Evolutionary conservation across 2,797 vertebrate species (phyloP).

Genomic region (Acridotheres tristis): DNA sequence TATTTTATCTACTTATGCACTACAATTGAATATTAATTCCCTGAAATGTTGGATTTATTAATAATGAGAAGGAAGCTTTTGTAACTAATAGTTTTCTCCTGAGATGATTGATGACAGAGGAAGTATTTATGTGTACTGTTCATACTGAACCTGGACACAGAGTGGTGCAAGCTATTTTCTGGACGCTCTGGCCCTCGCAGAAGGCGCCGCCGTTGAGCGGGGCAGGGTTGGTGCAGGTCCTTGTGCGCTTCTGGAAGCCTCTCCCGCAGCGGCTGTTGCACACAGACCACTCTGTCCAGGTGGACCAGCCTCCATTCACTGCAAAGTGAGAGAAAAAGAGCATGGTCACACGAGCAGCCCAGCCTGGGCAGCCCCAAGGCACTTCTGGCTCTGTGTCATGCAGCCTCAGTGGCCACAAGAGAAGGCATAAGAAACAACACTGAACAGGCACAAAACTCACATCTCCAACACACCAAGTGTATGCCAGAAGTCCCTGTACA

Average conservation of each 20-base stretch:
- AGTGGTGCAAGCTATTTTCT: conserved; percentile 96
- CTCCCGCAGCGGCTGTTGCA: conserved; percentile 95
- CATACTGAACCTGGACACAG: conserved; percentile 89
- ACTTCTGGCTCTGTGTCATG: not conserved
- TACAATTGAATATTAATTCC: not conserved
- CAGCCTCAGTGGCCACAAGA: not conserved
- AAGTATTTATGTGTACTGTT: not conserved
- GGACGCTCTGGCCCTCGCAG: conserved; percentile 93
- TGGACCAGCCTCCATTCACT: conserved; percentile 98
- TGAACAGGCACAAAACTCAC: not conserved
- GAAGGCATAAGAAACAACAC: not conserved
- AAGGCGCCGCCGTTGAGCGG: conserved; percentile 95
- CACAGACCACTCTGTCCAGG: conserved; percentile 97
- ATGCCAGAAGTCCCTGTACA: not conserved
- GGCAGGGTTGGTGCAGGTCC: conserved; percentile 97
- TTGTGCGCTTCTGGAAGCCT: conserved; percentile 93
- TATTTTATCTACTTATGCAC: conserved; percentile 21
- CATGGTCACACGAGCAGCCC: not conserved
- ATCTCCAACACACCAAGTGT: accelerated
- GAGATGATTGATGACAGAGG: not conserved
- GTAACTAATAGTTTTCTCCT: not conserved
- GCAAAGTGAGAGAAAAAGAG: not conserved
- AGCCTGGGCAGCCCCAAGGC: not conserved
- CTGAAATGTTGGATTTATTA: not conserved
- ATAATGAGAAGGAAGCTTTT: not conserved